Base-by-base conservation (phyloP, 2,113 vertebrate species). In the Suncus etruscus region DNA sequence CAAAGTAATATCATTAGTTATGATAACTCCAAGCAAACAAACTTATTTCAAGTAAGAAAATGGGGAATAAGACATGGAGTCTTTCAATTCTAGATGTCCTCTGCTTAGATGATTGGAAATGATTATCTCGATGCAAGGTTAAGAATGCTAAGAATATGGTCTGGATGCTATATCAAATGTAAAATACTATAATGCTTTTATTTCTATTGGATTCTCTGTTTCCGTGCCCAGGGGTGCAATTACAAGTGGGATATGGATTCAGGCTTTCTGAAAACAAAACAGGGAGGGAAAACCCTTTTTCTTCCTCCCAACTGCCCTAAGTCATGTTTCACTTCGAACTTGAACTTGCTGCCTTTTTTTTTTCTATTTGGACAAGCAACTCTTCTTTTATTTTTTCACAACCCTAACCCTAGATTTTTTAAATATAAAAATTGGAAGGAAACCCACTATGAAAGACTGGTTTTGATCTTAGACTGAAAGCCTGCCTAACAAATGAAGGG, bases 401-500 rank as follows among this genome's bases (percentile, higher is more conserved):
- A 61, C 58, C 58, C 31, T 89, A 50, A 70, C 47, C 77, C 31
- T 89, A 96, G 50, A 47, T n/a, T 83, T 93, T 47, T 75, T 70
- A 79, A 95, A 92, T 91, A 94, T 94, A 95, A 90, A 80, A 78
- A 69, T 18, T 39, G 9, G 3, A 16, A 25, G 29, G 89, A 89
- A 86, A 95, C 92, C 78, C 82, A 65, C 8, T n/a, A 16, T 39
- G 61, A 96, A 92, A 81, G 75, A 51, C 79, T 93, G 94, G 29
- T 31, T 92, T 94, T 95, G 95, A 96, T 84, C 89, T 83, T 50
- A 75, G 66, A 80, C 86, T 68, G 87, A 96, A 97, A 45, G 50
- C 27, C 83, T 68, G 15, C 73, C 92, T 87, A 97, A 95, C 72
- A 96, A 97, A 97, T 95, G 91, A 96, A 96, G 61, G 89, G 79